Conservation (phyloP, 1,140 invertebrate species). For the Euura saliciscinereae region DNA sequence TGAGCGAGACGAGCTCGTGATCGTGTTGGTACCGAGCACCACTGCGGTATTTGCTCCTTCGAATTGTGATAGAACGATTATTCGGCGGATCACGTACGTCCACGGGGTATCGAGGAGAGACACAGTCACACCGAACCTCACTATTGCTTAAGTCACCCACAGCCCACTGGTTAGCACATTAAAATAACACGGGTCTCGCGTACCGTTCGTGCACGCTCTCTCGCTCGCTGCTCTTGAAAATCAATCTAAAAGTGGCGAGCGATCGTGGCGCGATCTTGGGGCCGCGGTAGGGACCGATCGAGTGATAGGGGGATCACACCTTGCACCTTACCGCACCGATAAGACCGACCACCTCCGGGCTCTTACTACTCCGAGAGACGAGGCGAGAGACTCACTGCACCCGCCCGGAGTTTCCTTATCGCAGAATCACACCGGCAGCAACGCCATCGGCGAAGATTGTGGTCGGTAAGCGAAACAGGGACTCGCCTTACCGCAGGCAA, state of each 20-base stretch:
- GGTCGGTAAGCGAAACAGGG: neutral
- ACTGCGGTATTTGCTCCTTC: slow-evolving; percentile 39
- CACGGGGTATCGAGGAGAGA: slow-evolving; percentile 11
- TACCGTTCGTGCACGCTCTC: no score
- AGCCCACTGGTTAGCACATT: slow-evolving; percentile 44
- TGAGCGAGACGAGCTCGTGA: no score
- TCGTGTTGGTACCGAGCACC: slow-evolving; percentile 4
- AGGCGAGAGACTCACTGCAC: slow-evolving; percentile 30
- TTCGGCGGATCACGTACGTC: no score
- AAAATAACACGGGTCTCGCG: slow-evolving; percentile 51
- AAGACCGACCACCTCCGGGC: slow-evolving; percentile 7
- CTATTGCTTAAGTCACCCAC: slow-evolving; percentile 35
- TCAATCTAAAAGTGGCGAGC: slow-evolving; percentile 55
- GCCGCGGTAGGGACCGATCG: neutral
- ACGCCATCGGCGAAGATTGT: neutral
- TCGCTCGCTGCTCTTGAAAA: slow-evolving; percentile 56
- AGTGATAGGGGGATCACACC: neutral
- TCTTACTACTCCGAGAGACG: slow-evolving; percentile 24
- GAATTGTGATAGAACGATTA: neutral
- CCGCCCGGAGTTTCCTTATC: neutral
- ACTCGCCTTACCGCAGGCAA: neutral
- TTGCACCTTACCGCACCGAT: neutral
- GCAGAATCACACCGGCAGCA: no score
- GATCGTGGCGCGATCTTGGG: slow-evolving; percentile 48
- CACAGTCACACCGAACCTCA: slow-evolving; percentile 34